These are phyloP conservation scores for Epizoanthus ramosus DNA, from an alignment of 92 coral and sea anemone species.

Conservation along the genomic window DNA sequence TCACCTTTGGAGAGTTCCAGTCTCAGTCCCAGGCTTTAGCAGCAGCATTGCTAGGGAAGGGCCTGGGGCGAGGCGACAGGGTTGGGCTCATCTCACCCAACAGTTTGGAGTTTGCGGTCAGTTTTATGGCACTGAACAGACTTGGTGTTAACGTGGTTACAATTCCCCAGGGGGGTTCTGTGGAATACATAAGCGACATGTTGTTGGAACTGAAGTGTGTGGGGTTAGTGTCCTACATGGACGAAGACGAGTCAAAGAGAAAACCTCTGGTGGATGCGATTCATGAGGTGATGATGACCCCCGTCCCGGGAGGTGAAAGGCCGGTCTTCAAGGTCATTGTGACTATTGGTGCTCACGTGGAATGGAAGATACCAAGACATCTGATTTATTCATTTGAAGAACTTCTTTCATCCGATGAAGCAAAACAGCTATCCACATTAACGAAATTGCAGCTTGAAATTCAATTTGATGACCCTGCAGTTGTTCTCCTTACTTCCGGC, in stretches of 20 bases:
- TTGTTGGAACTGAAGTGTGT: not conserved
- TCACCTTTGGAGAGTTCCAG: conserved; percentile 6
- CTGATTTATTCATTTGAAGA: not conserved
- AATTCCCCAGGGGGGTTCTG: not conserved
- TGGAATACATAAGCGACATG: not conserved
- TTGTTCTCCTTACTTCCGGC: conserved; percentile 2
- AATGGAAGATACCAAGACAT: not conserved
- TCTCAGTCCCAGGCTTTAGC: conserved; percentile 4
- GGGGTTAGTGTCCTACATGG: not conserved
- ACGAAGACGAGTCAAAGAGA: not conserved
- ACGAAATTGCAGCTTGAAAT: conserved; percentile 1
- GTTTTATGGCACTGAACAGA: not conserved
- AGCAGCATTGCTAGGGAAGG: not conserved
- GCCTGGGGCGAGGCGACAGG: not conserved
- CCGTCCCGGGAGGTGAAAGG: not conserved
- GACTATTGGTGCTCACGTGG: not conserved
- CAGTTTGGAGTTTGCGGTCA: not conserved
- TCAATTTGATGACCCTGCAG: conserved; percentile 26
- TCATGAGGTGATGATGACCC: not conserved
- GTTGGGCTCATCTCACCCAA: conserved; percentile 15
- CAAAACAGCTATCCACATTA: not conserved
- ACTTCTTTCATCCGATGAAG: not conserved
- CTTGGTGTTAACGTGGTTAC: not conserved
- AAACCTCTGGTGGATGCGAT: not conserved
- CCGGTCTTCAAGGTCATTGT: conserved; percentile 1